Conservation (phyloP, 2,113 vertebrate species). For the Physeter macrocephalus region DNA sequence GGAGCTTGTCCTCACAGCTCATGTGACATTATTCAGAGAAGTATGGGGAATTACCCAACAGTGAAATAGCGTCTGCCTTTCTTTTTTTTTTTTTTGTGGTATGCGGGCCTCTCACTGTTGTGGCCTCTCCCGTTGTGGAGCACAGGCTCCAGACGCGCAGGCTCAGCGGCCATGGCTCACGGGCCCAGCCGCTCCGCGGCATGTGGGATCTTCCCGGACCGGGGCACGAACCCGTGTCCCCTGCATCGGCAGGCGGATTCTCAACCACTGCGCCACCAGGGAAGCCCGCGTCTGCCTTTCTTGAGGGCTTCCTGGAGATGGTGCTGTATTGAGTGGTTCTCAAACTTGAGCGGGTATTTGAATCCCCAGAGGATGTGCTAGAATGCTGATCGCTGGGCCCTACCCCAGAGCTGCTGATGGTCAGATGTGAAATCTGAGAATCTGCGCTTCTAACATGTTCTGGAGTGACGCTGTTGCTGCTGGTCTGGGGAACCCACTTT, state of each 20-base stretch:
- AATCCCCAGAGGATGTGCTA: background rate
- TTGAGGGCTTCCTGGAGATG: background rate
- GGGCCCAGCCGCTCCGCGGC: too few relatives aligned
- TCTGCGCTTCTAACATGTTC: background rate
- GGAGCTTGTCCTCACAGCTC: background rate
- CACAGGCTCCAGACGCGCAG: too few relatives aligned
- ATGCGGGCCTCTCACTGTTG: too few relatives aligned
- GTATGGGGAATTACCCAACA: background rate
- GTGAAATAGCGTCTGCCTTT: too few relatives aligned
- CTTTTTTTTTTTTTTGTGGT: too few relatives aligned
- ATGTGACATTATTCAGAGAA: background rate
- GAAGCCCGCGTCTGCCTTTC: too few relatives aligned
- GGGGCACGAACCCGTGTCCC: too few relatives aligned
- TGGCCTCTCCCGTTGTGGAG: too few relatives aligned
- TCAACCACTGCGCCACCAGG: too few relatives aligned
- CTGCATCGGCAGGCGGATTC: too few relatives aligned
- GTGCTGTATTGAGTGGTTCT: background rate
- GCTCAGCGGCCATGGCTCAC: too few relatives aligned
- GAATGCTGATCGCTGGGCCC: background rate
- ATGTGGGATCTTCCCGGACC: too few relatives aligned
- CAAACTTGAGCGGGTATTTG: background rate
- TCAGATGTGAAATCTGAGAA: background rate
- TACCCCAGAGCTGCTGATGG: background rate
- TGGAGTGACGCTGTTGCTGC: background rate
- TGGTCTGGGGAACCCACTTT: background rate